These are phyloP conservation scores for Trichopria drosophilae DNA, from an alignment of 2,888 invertebrate species.

Conservation along the genomic window DNA sequence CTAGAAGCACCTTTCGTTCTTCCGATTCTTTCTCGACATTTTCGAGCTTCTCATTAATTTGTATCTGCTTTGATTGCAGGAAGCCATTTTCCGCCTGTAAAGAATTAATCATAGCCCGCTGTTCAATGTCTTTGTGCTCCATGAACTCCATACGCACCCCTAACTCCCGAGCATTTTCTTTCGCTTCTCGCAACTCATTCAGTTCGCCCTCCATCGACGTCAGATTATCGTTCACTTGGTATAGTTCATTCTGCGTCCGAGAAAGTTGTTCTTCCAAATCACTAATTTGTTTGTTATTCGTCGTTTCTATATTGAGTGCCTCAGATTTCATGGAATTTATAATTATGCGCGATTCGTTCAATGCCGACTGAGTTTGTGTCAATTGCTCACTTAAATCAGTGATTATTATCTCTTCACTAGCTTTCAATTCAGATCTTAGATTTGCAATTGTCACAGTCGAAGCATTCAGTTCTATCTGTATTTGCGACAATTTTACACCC, in stretches of 20 bases:
- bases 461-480: constrained; percentile 36
- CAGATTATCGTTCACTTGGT: constrained; percentile 22
- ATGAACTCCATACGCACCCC: constrained; percentile 55
- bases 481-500: constrained; percentile 45
- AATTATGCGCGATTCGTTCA: constrained; percentile 29
- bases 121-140: constrained; percentile 51
- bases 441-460: too few relatives aligned
- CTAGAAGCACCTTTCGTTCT: constrained; percentile 44
- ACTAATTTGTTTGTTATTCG: constrained; percentile 39
- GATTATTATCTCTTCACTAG: too few relatives aligned
- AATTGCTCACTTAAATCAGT: constrained; percentile 40
- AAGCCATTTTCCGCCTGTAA: constrained; percentile 49
- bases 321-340: too few relatives aligned
- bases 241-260: constrained; percentile 26
- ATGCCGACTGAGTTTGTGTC: constrained; percentile 29
- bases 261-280: constrained; percentile 28
- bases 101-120: constrained; percentile 48
- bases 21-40: constrained; percentile 50
- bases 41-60: constrained; percentile 56
- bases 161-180: constrained; percentile 53
- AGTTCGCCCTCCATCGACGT: constrained; percentile 38
- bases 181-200: constrained; percentile 47
- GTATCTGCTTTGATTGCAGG: constrained; percentile 49
- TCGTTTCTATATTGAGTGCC: not conserved
- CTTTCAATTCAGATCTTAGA: constrained; percentile 32